Evolutionary conservation across 2,797 vertebrate genomes (phyloP).

Genomic region (Hirundo rustica): DNA sequence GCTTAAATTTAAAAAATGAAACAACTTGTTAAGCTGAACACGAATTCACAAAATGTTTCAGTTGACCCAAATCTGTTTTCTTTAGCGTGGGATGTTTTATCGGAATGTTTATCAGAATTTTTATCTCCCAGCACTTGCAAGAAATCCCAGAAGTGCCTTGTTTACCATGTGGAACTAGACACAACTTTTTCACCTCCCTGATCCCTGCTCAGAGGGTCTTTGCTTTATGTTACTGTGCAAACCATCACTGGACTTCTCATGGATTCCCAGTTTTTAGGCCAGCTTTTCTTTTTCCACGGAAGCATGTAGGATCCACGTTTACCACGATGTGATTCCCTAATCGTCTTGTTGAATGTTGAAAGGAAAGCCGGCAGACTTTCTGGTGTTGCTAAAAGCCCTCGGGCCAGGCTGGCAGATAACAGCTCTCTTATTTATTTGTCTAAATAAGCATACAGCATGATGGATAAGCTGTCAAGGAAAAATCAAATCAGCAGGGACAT

Average conservation of each 20-base stretch:
- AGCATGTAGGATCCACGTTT: not conserved
- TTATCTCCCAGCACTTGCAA: not conserved
- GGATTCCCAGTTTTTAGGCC: not conserved
- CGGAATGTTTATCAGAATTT: not conserved
- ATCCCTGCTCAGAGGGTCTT: not conserved
- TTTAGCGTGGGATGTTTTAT: not conserved
- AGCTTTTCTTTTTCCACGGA: not conserved
- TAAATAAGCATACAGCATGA: slow-evolving; percentile 73
- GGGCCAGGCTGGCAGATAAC: slow-evolving; percentile 66
- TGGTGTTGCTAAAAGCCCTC: slow-evolving; percentile 68
- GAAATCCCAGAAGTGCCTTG: not conserved
- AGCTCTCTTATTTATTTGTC: slow-evolving; percentile 72
- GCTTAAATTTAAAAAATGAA: slow-evolving; percentile 45
- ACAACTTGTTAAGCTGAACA: slow-evolving; percentile 31
- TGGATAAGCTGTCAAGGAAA: slow-evolving; percentile 71
- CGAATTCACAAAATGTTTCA: slow-evolving; percentile 26
- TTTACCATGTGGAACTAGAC: not conserved
- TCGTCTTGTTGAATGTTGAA: slow-evolving; percentile 47
- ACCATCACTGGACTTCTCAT: not conserved
- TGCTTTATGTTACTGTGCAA: not conserved
- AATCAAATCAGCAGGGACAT: slow-evolving; percentile 66
- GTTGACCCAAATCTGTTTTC: slow-evolving; percentile 62
- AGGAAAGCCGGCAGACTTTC: slow-evolving; percentile 54
- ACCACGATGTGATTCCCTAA: slow-evolving; percentile 26
- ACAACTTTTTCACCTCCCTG: not conserved